Base-by-base conservation (phyloP, 2,888 invertebrate species). In the Drosophila monieri region DNA sequence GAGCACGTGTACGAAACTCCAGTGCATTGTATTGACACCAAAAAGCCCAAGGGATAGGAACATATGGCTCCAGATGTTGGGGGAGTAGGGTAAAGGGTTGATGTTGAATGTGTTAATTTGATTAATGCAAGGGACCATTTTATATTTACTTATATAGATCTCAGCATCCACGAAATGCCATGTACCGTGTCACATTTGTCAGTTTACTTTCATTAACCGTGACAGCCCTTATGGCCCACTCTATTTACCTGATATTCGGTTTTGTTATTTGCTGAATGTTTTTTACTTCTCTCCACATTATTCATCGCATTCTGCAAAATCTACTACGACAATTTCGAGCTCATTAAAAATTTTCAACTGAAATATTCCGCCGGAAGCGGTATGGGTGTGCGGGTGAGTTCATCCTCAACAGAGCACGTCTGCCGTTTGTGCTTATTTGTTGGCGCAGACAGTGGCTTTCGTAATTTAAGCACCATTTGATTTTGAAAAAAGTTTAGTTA, bases 261-360 rank as follows among this genome's bases (percentile, higher is more conserved):
- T 55, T 41, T 55, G 44, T 41, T 39, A 47, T 60, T 71, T 61
- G 62, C 61, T 59, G 51, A 41, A 47, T 39, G 43, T 55, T 53
- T 56, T 65, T 67, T 70, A 59, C 53, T 65, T 48, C 9, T 4
- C 39, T 3, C 15, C 39, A 9, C 18, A 18, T 41, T 15, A 39
- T 39, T 39, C 54, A 64, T 61, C 18, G 21, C 12, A 1, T 15
- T 60, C 62, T 61, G 18, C 23, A 12, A 53, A 23, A 47, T 27
- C 56, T 48, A 27, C 65, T 54, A 55, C 66, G 53, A 75, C 70
- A 76, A 79, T 77, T 88, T 78, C 55, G 76, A 81, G 85, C 88
- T 85, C 85, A 85, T 85, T 85, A 85, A 88, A 85, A 85, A 77
- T 85, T 71, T 86, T 84, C 88, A 88, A 85, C 81, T 88, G 88